Conservation (phyloP, 2,113 vertebrate species). For the Perognathus longimembris region DNA sequence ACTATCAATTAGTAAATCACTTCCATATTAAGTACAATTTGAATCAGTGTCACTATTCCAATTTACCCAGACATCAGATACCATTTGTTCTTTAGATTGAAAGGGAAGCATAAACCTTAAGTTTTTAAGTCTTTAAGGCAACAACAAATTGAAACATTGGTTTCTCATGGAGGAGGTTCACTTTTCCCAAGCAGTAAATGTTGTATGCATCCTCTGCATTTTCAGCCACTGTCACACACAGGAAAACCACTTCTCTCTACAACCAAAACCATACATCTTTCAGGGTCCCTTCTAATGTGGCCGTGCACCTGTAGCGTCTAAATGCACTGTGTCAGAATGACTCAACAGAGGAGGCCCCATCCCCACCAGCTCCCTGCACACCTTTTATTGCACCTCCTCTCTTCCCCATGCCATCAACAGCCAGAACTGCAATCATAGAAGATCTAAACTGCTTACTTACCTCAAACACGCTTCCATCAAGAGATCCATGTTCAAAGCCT, state of each 20-base stretch:
- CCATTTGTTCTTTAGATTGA: constrained; percentile 11
- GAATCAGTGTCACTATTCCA: not conserved
- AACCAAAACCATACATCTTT: not conserved
- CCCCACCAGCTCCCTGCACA: not conserved
- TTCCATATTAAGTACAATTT: constrained; percentile 24
- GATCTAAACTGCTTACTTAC: not conserved
- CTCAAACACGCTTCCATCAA: not conserved
- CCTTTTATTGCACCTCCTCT: not conserved
- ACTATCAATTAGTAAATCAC: not conserved
- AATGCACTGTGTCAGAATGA: not conserved
- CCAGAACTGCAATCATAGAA: not conserved
- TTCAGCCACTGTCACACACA: constrained; percentile 34
- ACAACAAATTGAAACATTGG: constrained; percentile 40
- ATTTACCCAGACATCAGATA: not conserved
- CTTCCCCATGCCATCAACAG: not conserved
- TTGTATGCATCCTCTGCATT: constrained; percentile 40
- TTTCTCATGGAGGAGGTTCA: constrained; percentile 31
- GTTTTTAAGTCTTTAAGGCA: constrained; percentile 20
- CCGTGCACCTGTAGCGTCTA: not conserved
- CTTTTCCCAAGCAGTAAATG: constrained; percentile 45
- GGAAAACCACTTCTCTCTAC: not conserved
- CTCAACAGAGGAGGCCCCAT: constrained; percentile 39
- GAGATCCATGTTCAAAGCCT: not conserved
- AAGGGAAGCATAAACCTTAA: not conserved
- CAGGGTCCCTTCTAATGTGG: not conserved